Conservation (phyloP, 2,888 invertebrate species). For the Laothoe populi region DNA sequence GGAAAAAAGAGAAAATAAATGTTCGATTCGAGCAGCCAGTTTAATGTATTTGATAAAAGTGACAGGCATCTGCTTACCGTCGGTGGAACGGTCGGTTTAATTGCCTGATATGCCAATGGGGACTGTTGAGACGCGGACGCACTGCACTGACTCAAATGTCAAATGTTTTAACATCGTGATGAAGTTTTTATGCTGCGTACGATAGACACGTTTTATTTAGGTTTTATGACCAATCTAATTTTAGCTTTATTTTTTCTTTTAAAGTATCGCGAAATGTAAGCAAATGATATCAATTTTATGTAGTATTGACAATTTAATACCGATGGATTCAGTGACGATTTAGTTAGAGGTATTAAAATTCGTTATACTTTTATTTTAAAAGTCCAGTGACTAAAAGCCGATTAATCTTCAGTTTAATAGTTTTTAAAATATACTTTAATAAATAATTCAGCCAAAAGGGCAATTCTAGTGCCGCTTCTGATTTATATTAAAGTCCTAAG, state of each 20-base stretch:
- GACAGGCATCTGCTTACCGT: conserved; percentile 82
- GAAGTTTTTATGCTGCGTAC: conserved; percentile 26
- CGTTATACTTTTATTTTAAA: too few relatives aligned
- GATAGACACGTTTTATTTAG: conserved; percentile 2
- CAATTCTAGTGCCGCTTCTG: neutral
- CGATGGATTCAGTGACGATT: too few relatives aligned
- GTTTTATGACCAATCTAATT: neutral
- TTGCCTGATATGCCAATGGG: conserved; percentile 77
- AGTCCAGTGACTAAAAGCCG: too few relatives aligned
- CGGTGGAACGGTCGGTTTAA: conserved; percentile 69
- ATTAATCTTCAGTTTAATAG: too few relatives aligned
- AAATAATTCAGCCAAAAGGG: conserved; percentile 7
- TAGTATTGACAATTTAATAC: neutral
- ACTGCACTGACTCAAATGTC: conserved; percentile 42
- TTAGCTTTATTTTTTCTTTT: neutral
- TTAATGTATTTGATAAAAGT: conserved; percentile 84
- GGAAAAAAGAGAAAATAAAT: conserved; percentile 70
- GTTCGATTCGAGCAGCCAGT: conserved; percentile 75
- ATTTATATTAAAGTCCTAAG: conserved; percentile 18
- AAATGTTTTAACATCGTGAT: conserved; percentile 43
- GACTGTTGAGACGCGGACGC: conserved; percentile 38
- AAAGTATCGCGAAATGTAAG: neutral
- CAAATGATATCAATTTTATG: neutral
- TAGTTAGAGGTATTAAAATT: too few relatives aligned
- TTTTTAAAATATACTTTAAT: too few relatives aligned